phyloP scores from a whole-genome alignment of 2,797 vertebrate genomes.

The Peromyscus aztecus region DNA sequence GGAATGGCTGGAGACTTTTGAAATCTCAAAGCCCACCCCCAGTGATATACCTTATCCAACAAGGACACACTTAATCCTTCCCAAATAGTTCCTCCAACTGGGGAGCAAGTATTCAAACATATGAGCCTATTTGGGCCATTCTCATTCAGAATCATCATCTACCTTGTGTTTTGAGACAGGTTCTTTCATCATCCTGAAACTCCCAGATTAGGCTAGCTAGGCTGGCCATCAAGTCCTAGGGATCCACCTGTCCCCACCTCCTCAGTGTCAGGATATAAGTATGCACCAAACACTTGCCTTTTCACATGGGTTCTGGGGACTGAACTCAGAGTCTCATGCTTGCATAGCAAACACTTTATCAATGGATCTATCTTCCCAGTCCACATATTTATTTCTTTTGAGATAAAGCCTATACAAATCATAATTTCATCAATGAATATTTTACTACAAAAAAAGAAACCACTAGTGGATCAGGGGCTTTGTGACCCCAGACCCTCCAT shows the following conservation, averaged over 20 bases:
- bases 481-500: background rate
- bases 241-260: background rate
- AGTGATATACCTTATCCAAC: background rate
- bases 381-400: background rate
- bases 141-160: background rate
- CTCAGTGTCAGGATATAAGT: background rate
- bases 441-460: background rate
- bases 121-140: background rate
- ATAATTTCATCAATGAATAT: constrained; percentile 44
- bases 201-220: background rate
- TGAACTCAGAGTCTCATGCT: background rate
- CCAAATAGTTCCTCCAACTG: background rate
- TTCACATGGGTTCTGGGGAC: background rate
- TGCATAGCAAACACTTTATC: background rate
- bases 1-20: background rate
- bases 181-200: background rate
- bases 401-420: constrained; percentile 6
- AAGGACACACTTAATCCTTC: background rate
- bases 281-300: background rate
- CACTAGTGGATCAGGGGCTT: background rate
- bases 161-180: background rate
- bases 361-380: background rate
- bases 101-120: background rate
- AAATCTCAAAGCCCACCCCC: background rate
- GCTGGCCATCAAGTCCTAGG: background rate